Evolutionary conservation across 2,113 vertebrate species (phyloP), one percentile per base, ranked within the genome.

Genomic region (Ceyx margarethae): DNA sequence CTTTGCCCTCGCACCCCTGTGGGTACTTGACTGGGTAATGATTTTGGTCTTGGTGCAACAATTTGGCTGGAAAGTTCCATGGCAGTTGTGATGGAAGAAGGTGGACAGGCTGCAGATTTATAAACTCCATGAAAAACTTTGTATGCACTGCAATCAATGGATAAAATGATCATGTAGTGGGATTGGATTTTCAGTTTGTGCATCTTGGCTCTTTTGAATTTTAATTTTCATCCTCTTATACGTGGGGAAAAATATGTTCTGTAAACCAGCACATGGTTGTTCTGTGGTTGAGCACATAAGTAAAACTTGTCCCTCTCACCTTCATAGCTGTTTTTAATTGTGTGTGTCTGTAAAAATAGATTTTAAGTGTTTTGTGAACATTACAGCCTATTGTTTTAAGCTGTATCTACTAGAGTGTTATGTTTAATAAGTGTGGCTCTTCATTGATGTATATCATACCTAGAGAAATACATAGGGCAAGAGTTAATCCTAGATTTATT

Each of bases 341-440:
- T 50, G 18, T 15, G 6, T 2, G 4, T 50, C 16, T 6, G 2
- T 4, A 14, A 43, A 45, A 33, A 13, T 1, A 53, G 25, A 12
- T 87, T 93, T 84, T 21, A 68, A 68, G n/a, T 54, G 33, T 61
- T 87, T 79, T 79, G 51, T 72, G 21, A 76, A 85, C 35, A 46
- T 68, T 43, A 48, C 1, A 1, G 35, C 9, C 10, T 58, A 6
- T 69, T 90, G 81, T 31, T 85, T 85, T 37, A 64, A 62, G 64
- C 15, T 3, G 4, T 73, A 53, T 79, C 42, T 74, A 5, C 51
- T 69, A 22, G 31, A 60, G 6, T 6, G 10, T 79, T 88, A 15
- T 2, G 11, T 68, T 87, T 82, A 81, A 3, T 73, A 76, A 62
- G 18, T 16, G 12, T 58, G 37, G 40, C 22, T 92, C 33, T 69